A percentile compares a stretch with the other conserved stretches of the same genome.
These are phyloP conservation scores for Ploceus nigricollis DNA, from an alignment of 2,113 vertebrate species.

Conservation along the genomic window DNA sequence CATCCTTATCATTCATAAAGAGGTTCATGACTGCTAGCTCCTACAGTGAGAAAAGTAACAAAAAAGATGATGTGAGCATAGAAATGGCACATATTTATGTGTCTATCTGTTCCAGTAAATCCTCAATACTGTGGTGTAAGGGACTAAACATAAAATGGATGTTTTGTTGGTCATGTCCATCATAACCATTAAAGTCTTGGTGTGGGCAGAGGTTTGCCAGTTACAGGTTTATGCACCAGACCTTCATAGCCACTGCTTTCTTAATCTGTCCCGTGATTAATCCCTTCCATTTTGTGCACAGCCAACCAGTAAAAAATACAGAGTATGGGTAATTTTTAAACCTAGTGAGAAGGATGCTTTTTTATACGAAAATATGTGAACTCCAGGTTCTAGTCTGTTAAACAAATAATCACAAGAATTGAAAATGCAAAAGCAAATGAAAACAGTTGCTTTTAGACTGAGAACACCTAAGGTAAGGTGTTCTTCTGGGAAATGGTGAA, in stretches of 20 bases:
- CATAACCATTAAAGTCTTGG: not conserved
- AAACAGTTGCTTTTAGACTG: not conserved
- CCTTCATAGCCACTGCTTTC: not conserved
- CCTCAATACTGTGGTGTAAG: not conserved
- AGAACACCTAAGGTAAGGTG: not conserved
- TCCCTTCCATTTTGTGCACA: not conserved
- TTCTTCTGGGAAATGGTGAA: not conserved
- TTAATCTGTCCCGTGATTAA: not conserved
- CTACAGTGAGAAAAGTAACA: not conserved
- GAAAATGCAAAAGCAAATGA: not conserved
- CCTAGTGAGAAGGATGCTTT: not conserved
- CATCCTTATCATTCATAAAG: not conserved
- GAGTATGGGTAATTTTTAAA: not conserved
- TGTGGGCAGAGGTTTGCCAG: not conserved
- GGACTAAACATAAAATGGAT: not conserved
- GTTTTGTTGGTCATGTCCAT: not conserved
- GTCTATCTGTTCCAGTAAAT: not conserved
- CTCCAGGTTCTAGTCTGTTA: not conserved
- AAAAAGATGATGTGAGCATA: not conserved
- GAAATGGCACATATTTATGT: not conserved
- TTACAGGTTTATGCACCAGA: not conserved
- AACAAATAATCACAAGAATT: not conserved
- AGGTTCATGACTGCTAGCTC: not conserved
- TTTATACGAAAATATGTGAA: not conserved
- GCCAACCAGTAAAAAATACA: not conserved